Conservation (phyloP, 2,888 invertebrate species). For the Acholoe squamosa region DNA sequence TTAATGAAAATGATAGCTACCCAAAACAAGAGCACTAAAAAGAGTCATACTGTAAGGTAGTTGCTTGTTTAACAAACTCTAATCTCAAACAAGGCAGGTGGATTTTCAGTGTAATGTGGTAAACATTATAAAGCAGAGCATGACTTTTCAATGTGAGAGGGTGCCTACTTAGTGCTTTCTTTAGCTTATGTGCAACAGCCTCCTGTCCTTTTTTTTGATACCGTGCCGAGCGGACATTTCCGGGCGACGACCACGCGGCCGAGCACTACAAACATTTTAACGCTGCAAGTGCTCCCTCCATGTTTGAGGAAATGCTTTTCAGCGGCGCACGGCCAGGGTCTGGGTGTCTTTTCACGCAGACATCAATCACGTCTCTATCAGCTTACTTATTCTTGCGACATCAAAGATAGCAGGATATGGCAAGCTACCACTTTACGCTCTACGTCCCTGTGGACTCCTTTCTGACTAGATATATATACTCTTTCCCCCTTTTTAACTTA, state of each 20-base stretch:
- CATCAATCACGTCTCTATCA: constrained; percentile 50
- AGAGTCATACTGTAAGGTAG: too few relatives aligned
- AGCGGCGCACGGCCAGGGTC: background rate
- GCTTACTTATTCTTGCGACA: constrained; percentile 46
- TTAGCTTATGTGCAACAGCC: too few relatives aligned
- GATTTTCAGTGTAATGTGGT: too few relatives aligned
- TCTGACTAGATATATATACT: background rate
- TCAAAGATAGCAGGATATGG: constrained; percentile 23
- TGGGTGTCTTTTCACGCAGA: background rate
- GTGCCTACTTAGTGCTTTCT: too few relatives aligned
- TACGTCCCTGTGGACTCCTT: background rate
- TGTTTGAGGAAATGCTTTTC: constrained; percentile 43
- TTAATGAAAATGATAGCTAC: too few relatives aligned
- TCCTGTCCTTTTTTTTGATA: background rate
- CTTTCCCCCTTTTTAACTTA: background rate
- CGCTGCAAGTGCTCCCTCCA: background rate
- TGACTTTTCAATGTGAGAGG: too few relatives aligned
- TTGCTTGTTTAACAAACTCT: too few relatives aligned
- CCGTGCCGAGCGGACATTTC: background rate
- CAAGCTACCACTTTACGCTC: background rate
- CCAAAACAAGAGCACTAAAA: too few relatives aligned
- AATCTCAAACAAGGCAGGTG: too few relatives aligned
- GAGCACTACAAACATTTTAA: constrained; percentile 22
- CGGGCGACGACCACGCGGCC: background rate
- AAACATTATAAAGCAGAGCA: too few relatives aligned